Conservation (phyloP, 1,140 invertebrate species). For the Sinella curviseta region DNA sequence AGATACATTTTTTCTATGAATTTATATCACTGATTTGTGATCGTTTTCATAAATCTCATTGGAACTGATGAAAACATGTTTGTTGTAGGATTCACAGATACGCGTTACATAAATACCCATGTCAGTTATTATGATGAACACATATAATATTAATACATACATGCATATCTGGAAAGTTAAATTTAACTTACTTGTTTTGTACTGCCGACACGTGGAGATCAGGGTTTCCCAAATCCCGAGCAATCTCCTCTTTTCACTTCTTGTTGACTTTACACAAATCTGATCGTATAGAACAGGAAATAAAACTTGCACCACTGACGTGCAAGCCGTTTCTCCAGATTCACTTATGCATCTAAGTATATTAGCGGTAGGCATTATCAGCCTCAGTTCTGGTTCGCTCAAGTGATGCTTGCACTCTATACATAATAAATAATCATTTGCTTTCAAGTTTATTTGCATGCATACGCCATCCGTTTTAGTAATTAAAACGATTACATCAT, state of each 20-base stretch:
- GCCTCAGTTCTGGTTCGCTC: conserved; percentile 44
- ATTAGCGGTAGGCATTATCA: conserved; percentile 41
- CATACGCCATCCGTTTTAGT: too few species aligned
- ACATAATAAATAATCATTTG: not conserved
- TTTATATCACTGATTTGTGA: too few species aligned
- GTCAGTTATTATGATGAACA: too few species aligned
- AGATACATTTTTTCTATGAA: too few species aligned
- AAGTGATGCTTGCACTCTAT: conserved; percentile 48
- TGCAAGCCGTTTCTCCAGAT: not conserved
- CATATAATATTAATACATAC: not conserved
- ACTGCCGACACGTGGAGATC: not conserved
- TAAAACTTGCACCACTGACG: not conserved
- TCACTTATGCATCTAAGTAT: conserved; percentile 29
- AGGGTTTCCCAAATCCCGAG: not conserved
- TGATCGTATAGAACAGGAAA: conserved; percentile 9
- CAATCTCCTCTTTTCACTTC: conserved; percentile 23
- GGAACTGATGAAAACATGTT: too few species aligned
- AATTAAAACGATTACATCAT: too few species aligned
- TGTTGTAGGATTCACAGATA: too few species aligned
- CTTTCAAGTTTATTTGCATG: not conserved
- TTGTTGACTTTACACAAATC: not conserved
- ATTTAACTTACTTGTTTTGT: not conserved
- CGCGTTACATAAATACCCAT: too few species aligned
- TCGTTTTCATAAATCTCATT: too few species aligned
- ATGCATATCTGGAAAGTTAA: not conserved